phyloP scores from a whole-genome alignment of 2,797 vertebrate species.

The Gallinago nigripennis region DNA sequence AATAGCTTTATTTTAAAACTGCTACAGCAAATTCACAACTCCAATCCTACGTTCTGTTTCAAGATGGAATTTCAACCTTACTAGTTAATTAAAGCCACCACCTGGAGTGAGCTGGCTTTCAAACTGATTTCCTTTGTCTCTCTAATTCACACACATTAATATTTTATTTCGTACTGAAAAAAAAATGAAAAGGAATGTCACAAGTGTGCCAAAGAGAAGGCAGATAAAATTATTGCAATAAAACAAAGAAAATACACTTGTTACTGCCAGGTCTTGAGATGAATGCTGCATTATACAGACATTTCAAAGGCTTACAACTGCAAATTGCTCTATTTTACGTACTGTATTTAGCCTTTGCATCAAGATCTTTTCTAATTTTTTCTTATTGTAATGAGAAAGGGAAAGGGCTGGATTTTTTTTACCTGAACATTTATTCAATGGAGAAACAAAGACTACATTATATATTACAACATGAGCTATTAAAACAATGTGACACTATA shows the following conservation, averaged over 20 bases:
- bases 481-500: slow-evolving; percentile 53
- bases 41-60: neutral
- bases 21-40: slow-evolving; percentile 25
- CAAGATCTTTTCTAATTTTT: slow-evolving; percentile 14
- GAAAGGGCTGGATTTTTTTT: slow-evolving; percentile 31
- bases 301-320: slow-evolving; percentile 22
- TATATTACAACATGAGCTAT: slow-evolving; percentile 44
- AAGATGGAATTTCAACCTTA: slow-evolving; percentile 53
- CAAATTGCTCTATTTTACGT: slow-evolving; percentile 44
- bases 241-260: slow-evolving; percentile 62
- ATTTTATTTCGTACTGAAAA: slow-evolving; percentile 63
- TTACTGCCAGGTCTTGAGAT: slow-evolving; percentile 54
- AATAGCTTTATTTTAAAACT: neutral
- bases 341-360: slow-evolving; percentile 21
- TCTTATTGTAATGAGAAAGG: slow-evolving; percentile 23
- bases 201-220: slow-evolving; percentile 51
- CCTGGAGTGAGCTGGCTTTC: slow-evolving; percentile 54
- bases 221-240: slow-evolving; percentile 65
- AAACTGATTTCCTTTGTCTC: slow-evolving; percentile 57
- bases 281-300: slow-evolving; percentile 39
- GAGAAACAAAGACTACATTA: slow-evolving; percentile 49
- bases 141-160: slow-evolving; percentile 60
- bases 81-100: slow-evolving; percentile 69
- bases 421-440: slow-evolving; percentile 47
- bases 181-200: slow-evolving; percentile 31